Conservation (phyloP, 2,113 vertebrate genomes). For the Clarias macrocephalus region DNA sequence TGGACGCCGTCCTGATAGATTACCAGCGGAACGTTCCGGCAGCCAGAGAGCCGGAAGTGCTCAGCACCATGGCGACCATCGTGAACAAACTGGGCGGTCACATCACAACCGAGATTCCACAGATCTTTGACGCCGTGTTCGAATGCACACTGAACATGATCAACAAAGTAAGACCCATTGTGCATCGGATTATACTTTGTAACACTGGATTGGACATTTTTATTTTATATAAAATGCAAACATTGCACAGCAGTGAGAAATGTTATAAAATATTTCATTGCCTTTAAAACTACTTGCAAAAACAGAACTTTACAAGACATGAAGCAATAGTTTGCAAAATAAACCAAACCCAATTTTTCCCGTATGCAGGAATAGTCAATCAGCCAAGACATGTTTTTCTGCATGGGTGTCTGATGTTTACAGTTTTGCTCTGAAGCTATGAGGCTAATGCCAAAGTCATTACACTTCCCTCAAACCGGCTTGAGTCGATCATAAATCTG, state of each 20-base stretch:
- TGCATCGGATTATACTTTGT: not conserved
- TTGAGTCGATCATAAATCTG: not conserved
- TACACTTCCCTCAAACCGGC: not conserved
- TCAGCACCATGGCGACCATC: constrained; percentile 99
- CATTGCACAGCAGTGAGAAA: not conserved
- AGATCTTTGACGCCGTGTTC: constrained; percentile 99
- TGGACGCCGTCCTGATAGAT: constrained; percentile 98
- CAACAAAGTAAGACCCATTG: constrained; percentile 84
- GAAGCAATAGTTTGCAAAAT: not conserved
- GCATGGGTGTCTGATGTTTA: not conserved
- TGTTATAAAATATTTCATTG: not conserved
- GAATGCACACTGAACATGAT: constrained; percentile 99
- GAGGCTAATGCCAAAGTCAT: not conserved
- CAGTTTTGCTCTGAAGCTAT: not conserved
- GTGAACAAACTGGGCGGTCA: constrained; percentile 97
- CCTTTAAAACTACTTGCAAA: not conserved
- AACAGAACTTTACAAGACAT: not conserved
- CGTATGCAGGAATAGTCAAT: not conserved
- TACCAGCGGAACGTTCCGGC: constrained; percentile 98
- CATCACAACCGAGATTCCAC: constrained; percentile 97
- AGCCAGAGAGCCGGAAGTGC: constrained; percentile 95
- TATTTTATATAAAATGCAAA: not conserved
- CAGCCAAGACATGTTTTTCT: not conserved
- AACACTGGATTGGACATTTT: not conserved
- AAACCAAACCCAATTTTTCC: not conserved